Percentiles rank a stretch among this genome's conserved stretches.
Evolutionary conservation across 2,888 invertebrate genomes (phyloP).

Genomic region (Lampropteryx suffumata): DNA sequence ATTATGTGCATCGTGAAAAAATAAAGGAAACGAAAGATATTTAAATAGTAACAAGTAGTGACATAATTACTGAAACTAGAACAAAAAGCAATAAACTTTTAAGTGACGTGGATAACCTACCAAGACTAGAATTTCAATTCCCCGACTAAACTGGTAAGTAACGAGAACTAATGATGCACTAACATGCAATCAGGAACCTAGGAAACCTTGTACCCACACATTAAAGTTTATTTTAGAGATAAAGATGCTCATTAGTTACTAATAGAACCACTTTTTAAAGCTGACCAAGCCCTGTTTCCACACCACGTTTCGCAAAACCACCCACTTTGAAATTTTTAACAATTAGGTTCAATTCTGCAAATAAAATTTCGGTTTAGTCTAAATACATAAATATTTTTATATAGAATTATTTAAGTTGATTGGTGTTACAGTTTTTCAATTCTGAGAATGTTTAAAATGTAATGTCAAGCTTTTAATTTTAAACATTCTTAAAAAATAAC

Average conservation of each 20-base stretch:
- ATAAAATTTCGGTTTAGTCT: too few relatives aligned
- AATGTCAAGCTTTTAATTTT: too few relatives aligned
- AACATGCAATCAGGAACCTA: conserved; percentile 54
- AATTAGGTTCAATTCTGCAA: too few relatives aligned
- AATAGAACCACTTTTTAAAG: conserved; percentile 1
- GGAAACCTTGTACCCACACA: conserved; percentile 10
- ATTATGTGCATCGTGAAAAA: too few relatives aligned
- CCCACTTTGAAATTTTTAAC: not conserved
- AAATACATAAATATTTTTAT: too few relatives aligned
- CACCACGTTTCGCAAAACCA: not conserved
- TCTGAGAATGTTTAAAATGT: too few relatives aligned
- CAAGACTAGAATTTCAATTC: conserved; percentile 61
- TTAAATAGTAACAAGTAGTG: too few relatives aligned
- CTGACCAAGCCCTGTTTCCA: not conserved
- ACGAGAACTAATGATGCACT: conserved; percentile 57
- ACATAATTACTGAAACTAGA: conserved; percentile 17
- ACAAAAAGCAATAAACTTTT: conserved; percentile 5
- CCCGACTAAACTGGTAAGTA: conserved; percentile 54
- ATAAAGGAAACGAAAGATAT: not conserved
- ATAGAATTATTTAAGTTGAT: too few relatives aligned
- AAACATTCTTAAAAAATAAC: too few relatives aligned
- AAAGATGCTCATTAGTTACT: conserved; percentile 5
- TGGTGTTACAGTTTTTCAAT: too few relatives aligned
- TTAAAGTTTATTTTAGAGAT: conserved; percentile 14
- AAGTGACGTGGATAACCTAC: conserved; percentile 24